A percentile compares a stretch with the other conserved stretches of the same genome.
phyloP scores from a whole-genome alignment of 2,113 vertebrate genomes.

The Periophthalmodon schlosseri region DNA sequence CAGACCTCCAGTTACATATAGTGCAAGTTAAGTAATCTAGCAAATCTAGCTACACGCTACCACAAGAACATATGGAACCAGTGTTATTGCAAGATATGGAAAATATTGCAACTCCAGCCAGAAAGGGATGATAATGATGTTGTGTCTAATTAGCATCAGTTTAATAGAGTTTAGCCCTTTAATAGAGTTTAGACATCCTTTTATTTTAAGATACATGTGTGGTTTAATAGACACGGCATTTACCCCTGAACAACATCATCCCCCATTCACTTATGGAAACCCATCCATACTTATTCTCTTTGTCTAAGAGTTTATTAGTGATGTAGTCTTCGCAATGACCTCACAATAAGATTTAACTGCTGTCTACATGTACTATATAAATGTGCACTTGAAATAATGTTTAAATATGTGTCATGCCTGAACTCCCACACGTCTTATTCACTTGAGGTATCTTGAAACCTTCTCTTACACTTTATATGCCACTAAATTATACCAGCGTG shows the following conservation, averaged over 20 bases:
- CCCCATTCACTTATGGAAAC: neutral
- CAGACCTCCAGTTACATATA: neutral
- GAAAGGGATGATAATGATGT: neutral
- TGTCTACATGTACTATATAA: neutral
- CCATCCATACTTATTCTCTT: neutral
- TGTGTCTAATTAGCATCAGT: neutral
- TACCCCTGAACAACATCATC: neutral
- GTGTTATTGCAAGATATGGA: neutral
- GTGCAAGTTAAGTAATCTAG: too few relatives aligned
- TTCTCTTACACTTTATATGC: neutral
- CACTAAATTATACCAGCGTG: neutral
- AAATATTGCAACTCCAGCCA: neutral
- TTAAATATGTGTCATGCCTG: conserved; percentile 2
- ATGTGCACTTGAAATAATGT: conserved; percentile 3
- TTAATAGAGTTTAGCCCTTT: too few relatives aligned
- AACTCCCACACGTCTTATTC: neutral
- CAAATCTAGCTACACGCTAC: too few relatives aligned
- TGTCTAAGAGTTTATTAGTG: neutral
- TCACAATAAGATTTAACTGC: conserved; percentile 5
- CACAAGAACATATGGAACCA: neutral
- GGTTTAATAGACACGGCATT: neutral
- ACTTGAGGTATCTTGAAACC: neutral
- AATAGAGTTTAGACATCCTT: neutral
- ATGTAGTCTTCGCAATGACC: neutral
- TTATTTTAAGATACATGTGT: neutral